Percentiles rank a stretch among this genome's conserved stretches.
These are phyloP conservation scores for Trichosurus vulpecula DNA, from an alignment of 2,797 vertebrate genomes.

Conservation along the genomic window DNA sequence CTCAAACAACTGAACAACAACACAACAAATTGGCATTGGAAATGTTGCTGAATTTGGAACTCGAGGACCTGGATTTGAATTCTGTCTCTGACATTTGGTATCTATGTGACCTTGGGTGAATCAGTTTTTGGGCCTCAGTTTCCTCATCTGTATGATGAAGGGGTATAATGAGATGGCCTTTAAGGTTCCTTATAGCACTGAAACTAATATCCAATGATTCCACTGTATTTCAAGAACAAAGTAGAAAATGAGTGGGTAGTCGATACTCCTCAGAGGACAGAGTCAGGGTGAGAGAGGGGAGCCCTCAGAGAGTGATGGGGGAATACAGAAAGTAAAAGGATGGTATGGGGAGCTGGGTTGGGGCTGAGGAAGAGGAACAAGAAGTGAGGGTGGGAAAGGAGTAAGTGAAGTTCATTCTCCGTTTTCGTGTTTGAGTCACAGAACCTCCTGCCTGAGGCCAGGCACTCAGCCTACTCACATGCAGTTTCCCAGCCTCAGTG, in stretches of 20 bases:
- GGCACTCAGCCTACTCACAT: not conserved
- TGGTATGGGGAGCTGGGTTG: not conserved
- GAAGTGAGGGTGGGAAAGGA: not conserved
- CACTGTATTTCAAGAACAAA: not conserved
- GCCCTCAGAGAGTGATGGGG: not conserved
- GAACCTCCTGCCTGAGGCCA: conserved; percentile 4
- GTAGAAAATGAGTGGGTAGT: not conserved
- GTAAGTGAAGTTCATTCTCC: not conserved
- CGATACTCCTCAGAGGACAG: not conserved
- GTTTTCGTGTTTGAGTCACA: not conserved
- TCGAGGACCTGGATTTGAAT: not conserved
- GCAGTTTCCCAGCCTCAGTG: not conserved
- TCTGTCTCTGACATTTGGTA: not conserved
- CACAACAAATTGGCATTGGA: not conserved
- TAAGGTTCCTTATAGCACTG: not conserved
- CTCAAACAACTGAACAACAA: not conserved
- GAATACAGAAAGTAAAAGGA: not conserved
- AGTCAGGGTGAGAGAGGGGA: not conserved
- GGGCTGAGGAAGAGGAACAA: not conserved
- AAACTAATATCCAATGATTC: not conserved
- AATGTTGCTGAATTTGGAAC: not conserved
- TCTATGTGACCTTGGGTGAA: not conserved
- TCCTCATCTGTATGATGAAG: not conserved
- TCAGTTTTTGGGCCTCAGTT: not conserved
- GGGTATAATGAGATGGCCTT: not conserved